These are phyloP conservation scores for Oscheius sp. DNA, from an alignment of 2,888 invertebrate species.

Conservation along the genomic window DNA sequence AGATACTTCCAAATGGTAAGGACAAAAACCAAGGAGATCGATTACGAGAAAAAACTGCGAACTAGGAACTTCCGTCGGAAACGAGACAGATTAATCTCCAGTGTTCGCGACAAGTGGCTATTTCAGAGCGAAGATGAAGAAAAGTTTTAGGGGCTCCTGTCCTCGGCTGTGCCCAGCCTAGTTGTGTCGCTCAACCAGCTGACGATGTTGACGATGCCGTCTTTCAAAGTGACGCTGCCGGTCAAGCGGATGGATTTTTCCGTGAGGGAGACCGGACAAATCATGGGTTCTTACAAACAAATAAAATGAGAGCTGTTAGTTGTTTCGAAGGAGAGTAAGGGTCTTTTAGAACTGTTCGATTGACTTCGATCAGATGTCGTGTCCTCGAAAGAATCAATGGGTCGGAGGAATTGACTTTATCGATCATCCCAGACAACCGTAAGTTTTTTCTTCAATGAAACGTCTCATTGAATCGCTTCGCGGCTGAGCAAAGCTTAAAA, in stretches of 20 bases:
- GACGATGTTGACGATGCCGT: constrained; percentile 64
- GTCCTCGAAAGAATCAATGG: constrained; percentile 67
- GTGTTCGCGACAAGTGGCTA: not conserved
- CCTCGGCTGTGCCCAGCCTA: constrained; percentile 68
- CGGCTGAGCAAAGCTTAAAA: too few species aligned
- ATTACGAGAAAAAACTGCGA: too few species aligned
- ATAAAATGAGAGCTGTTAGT: constrained; percentile 60
- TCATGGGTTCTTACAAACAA: constrained; percentile 32
- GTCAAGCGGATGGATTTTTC: constrained; percentile 66
- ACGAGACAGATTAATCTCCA: too few species aligned
- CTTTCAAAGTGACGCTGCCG: constrained; percentile 60
- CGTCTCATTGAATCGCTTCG: too few species aligned
- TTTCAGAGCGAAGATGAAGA: constrained; percentile 1
- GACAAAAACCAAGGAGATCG: too few species aligned
- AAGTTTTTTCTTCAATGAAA: too few species aligned
- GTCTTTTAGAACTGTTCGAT: constrained; percentile 63
- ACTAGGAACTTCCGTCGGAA: too few species aligned
- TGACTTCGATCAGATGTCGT: constrained; percentile 59
- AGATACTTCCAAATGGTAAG: constrained; percentile 58
- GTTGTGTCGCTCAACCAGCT: constrained; percentile 60
- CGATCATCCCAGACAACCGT: constrained; percentile 67
- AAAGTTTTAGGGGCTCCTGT: constrained; percentile 51
- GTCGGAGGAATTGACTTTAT: constrained; percentile 69
- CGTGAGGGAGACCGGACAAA: constrained; percentile 61
- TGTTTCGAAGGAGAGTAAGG: not conserved